These are phyloP conservation scores for Melitaea athalia DNA, from an alignment of 2,888 invertebrate genomes.

Conservation along the genomic window DNA sequence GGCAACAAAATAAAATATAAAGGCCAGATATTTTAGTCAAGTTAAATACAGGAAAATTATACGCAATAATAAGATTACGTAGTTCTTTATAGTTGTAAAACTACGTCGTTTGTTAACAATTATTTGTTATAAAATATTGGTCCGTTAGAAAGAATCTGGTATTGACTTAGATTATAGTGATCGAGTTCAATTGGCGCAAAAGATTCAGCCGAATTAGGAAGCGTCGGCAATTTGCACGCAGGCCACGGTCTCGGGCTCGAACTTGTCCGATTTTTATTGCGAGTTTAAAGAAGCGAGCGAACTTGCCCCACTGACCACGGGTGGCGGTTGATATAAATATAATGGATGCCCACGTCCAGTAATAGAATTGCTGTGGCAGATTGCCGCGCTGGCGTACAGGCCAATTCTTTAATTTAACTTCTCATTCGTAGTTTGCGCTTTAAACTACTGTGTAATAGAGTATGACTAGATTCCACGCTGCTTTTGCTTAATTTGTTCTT, in stretches of 20 bases:
- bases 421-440: not conserved
- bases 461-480: not conserved
- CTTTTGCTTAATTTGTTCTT: not conserved
- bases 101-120: too few species aligned
- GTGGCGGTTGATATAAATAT: slow-evolving; percentile 70
- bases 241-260: slow-evolving; percentile 71
- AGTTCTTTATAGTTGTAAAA: not conserved
- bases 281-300: slow-evolving; percentile 73
- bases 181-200: slow-evolving; percentile 34
- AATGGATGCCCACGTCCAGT: slow-evolving; percentile 48
- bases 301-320: slow-evolving; percentile 78
- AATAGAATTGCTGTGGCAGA: slow-evolving; percentile 35
- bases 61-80: not conserved
- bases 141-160: not conserved
- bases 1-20: slow-evolving; percentile 42
- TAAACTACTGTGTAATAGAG: not conserved
- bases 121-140: not conserved
- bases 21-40: slow-evolving; percentile 29
- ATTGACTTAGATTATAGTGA: slow-evolving; percentile 10
- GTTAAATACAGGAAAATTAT: slow-evolving; percentile 12
- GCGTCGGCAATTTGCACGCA: slow-evolving; percentile 48
- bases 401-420: slow-evolving; percentile 15
- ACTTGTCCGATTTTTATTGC: slow-evolving; percentile 77
- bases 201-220: slow-evolving; percentile 45
- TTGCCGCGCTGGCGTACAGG: slow-evolving; percentile 24